Evolutionary conservation across 53 echinoderm and acorn worm genomes (phyloP).

Genomic region (Mesocentrotus franciscanus): DNA sequence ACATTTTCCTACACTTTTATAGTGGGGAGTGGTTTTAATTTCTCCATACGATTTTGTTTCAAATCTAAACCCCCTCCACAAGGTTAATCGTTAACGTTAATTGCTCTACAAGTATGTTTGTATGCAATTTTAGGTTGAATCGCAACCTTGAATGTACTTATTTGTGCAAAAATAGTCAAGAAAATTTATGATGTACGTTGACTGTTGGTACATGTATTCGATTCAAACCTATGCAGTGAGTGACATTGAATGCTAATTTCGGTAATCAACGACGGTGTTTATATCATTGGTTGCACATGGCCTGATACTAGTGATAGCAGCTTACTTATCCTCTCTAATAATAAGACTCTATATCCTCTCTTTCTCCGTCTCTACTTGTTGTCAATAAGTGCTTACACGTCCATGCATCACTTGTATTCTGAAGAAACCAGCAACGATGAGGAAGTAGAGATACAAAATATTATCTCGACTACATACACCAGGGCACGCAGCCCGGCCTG

Average conservation of each 20-base stretch:
- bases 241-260: background rate
- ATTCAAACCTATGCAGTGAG: background rate
- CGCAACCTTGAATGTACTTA: background rate
- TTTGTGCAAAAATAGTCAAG: background rate
- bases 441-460: slow-evolving; percentile 15
- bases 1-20: background rate
- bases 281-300: background rate
- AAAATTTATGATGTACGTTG: background rate
- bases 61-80: background rate
- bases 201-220: too few relatives aligned
- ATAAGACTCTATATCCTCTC: background rate
- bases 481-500: background rate
- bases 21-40: background rate
- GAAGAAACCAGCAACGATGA: background rate
- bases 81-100: too few relatives aligned
- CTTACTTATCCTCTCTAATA: background rate
- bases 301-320: background rate
- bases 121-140: background rate
- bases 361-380: background rate
- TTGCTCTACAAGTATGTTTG: background rate
- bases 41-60: background rate
- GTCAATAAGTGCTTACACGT: background rate
- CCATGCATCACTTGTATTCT: background rate
- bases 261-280: background rate
- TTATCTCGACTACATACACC: background rate